Evolutionary conservation across 2,888 invertebrate genomes (phyloP).

Genomic region (Epistrophe grossulariae): DNA sequence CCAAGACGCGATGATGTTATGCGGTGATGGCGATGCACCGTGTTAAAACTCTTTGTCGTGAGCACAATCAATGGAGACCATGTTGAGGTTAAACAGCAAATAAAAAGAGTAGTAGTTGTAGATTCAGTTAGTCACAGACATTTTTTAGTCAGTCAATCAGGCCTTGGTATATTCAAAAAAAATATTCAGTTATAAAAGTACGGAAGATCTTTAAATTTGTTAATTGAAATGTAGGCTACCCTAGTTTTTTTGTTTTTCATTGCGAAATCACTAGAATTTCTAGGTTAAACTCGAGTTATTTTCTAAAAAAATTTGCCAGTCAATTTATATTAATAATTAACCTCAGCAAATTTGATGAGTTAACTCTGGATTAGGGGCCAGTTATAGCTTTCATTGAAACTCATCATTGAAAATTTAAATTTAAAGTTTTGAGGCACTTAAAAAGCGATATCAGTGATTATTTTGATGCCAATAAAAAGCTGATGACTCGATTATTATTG

Average conservation of each 20-base stretch:
- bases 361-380: too few relatives aligned
- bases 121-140: slow-evolving; percentile 26
- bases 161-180: slow-evolving; percentile 63
- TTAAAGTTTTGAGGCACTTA: too few relatives aligned
- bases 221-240: slow-evolving; percentile 1
- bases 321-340: too few relatives aligned
- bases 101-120: not conserved
- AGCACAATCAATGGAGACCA: slow-evolving; percentile 41
- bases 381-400: too few relatives aligned
- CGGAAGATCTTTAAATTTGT: not conserved
- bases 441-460: too few relatives aligned
- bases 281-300: too few relatives aligned
- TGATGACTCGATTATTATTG: too few relatives aligned
- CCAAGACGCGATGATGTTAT: slow-evolving; percentile 36
- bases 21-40: not conserved
- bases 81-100: slow-evolving; percentile 40
- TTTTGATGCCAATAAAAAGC: too few relatives aligned
- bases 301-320: too few relatives aligned
- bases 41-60: slow-evolving; percentile 13
- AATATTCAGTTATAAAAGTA: not conserved
- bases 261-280: too few relatives aligned
- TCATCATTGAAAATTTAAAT: too few relatives aligned
- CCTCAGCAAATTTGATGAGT: too few relatives aligned
- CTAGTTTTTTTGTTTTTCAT: not conserved
- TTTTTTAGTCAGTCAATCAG: slow-evolving; percentile 60